phyloP scores from a whole-genome alignment of 2,113 vertebrate genomes.

The Loxodonta africana region DNA sequence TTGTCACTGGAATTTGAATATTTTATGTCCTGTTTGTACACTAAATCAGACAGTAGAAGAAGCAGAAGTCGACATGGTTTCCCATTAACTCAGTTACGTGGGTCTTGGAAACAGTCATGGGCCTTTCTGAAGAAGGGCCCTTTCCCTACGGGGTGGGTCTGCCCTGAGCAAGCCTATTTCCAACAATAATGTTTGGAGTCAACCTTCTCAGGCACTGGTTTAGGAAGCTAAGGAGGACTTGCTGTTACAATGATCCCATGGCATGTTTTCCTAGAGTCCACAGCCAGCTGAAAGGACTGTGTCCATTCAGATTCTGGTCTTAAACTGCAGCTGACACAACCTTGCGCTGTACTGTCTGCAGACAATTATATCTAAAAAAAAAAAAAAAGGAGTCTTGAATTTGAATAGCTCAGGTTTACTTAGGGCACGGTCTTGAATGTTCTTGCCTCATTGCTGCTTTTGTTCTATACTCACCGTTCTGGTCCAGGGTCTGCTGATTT shows the following conservation, averaged over 20 bases:
- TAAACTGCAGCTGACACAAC: background rate
- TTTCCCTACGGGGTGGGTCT: background rate
- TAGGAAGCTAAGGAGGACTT: background rate
- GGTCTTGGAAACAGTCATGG: background rate
- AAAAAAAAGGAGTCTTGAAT: background rate
- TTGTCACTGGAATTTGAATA: conserved; percentile 73
- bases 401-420: background rate
- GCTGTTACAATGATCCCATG: background rate
- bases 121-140: background rate
- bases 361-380: background rate
- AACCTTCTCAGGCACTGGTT: background rate
- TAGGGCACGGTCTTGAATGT: background rate
- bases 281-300: background rate
- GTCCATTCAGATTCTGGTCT: background rate
- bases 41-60: conserved; percentile 1
- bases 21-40: conserved; percentile 46
- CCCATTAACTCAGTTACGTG: background rate
- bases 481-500: background rate
- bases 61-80: conserved; percentile 2
- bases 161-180: background rate
- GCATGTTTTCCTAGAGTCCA: background rate
- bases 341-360: background rate
- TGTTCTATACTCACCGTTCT: background rate
- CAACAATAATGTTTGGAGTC: background rate
- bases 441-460: background rate